Evolutionary conservation across 2,888 invertebrate species (phyloP).

Genomic region (Sipha maydis): DNA sequence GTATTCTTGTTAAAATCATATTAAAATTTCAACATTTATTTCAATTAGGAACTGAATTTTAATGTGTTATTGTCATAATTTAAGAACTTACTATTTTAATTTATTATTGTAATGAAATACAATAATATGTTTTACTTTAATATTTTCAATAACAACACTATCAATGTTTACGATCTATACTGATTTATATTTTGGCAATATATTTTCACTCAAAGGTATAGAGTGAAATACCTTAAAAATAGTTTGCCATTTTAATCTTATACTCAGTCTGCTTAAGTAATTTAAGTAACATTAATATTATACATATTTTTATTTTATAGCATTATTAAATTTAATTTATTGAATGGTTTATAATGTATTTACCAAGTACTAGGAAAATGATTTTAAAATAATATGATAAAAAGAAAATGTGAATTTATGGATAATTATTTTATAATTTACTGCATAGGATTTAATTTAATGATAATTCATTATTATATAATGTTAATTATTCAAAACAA

Average conservation of each 20-base stretch:
- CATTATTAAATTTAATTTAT: not conserved
- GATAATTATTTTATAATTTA: not conserved
- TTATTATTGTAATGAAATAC: constrained; percentile 1
- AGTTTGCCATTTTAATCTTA: not conserved
- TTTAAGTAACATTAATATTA: not conserved
- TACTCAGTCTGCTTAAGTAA: not conserved
- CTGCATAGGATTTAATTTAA: not conserved
- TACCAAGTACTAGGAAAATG: not conserved
- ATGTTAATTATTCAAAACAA: not conserved
- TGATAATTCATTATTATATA: not conserved
- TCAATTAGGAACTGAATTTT: not conserved
- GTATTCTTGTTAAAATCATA: not conserved
- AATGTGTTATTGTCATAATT: constrained; percentile 20
- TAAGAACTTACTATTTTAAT: constrained; percentile 1
- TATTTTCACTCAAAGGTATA: not conserved
- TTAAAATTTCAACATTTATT: constrained; percentile 14
- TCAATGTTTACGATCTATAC: not conserved
- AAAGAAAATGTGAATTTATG: not conserved
- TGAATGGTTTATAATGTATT: not conserved
- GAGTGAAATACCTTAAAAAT: no score
- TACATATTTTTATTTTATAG: not conserved
- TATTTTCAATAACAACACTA: not conserved
- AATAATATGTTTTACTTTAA: not conserved
- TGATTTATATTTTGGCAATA: not conserved
- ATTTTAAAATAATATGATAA: not conserved